phyloP scores from a whole-genome alignment of 2,797 vertebrate genomes.

The Schizopygopsis malacanthus region DNA sequence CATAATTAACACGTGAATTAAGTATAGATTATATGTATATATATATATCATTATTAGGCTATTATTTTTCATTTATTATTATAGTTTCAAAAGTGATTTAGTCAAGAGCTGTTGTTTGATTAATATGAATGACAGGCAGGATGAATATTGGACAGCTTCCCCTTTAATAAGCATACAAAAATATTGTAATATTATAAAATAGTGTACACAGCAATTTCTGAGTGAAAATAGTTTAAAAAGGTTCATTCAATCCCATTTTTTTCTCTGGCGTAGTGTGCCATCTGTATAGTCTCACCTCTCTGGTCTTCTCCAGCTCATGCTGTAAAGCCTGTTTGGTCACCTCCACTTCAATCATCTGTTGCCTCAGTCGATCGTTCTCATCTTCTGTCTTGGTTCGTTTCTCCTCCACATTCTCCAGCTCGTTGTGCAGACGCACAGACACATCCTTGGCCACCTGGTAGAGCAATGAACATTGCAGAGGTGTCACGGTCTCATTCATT shows the following conservation, averaged over 20 bases:
- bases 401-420: constrained; percentile 97
- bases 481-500: background rate
- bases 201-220: background rate
- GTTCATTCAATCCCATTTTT: background rate
- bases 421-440: constrained; percentile 95
- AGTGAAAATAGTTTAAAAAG: background rate
- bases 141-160: no score
- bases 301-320: constrained; percentile 94
- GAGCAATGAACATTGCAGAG: background rate
- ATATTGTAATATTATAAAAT: no score
- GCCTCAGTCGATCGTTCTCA: constrained; percentile 95
- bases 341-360: constrained; percentile 95
- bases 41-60: no score
- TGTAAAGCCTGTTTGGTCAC: constrained; percentile 95
- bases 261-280: no score
- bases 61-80: no score
- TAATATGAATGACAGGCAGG: no score
- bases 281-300: constrained; percentile 83
- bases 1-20: no score
- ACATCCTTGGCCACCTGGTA: constrained; percentile 96
- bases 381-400: constrained; percentile 95
- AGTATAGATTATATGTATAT: no score
- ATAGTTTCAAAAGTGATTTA: no score
- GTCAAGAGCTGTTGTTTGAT: no score
- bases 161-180: no score